Percentiles rank a stretch among this genome's conserved stretches.
Evolutionary conservation across 1,140 invertebrate species (phyloP).

Genomic region (Leptinotarsa undecemlineata): DNA sequence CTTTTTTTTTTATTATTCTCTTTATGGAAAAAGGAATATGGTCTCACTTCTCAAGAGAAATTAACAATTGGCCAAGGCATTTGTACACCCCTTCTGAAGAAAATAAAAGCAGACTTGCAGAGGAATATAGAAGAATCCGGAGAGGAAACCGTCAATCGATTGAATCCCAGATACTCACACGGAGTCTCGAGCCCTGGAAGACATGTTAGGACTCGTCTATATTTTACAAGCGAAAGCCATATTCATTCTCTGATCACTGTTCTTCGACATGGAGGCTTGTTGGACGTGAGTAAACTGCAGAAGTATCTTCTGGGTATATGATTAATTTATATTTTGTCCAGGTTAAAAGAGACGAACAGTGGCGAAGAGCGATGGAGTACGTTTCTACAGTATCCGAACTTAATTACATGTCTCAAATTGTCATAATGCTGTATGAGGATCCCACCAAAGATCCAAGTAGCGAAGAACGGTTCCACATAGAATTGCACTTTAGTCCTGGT

Average conservation of each 20-base stretch:
- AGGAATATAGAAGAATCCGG: conserved; percentile 86
- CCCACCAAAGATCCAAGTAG: conserved; percentile 91
- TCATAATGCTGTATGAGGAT: conserved; percentile 99
- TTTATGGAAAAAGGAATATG: conserved; percentile 81
- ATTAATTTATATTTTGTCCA: conserved; percentile 47
- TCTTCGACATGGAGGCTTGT: conserved; percentile 88
- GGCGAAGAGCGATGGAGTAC: conserved; percentile 98
- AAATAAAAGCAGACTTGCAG: conserved; percentile 94
- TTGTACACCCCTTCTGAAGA: conserved; percentile 93
- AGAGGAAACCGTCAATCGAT: conserved; percentile 90
- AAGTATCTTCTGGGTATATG: neutral
- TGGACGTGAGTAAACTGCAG: conserved; percentile 70
- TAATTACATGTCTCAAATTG: conserved; percentile 99
- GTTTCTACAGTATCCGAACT: conserved; percentile 96
- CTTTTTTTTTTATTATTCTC: conserved; percentile 23
- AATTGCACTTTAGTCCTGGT: conserved; percentile 96
- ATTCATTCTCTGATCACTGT: conserved; percentile 97
- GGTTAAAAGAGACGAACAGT: conserved; percentile 91
- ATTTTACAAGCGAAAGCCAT: conserved; percentile 99
- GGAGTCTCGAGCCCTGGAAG: conserved; percentile 96
- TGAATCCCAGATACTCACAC: conserved; percentile 97
- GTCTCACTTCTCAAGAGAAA: conserved; percentile 93
- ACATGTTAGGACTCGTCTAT: conserved; percentile 94
- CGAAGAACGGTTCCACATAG: conserved; percentile 93
- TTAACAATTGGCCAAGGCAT: conserved; percentile 96